Base-by-base conservation (phyloP, 1,140 invertebrate species). In the Diprion similis region DNA sequence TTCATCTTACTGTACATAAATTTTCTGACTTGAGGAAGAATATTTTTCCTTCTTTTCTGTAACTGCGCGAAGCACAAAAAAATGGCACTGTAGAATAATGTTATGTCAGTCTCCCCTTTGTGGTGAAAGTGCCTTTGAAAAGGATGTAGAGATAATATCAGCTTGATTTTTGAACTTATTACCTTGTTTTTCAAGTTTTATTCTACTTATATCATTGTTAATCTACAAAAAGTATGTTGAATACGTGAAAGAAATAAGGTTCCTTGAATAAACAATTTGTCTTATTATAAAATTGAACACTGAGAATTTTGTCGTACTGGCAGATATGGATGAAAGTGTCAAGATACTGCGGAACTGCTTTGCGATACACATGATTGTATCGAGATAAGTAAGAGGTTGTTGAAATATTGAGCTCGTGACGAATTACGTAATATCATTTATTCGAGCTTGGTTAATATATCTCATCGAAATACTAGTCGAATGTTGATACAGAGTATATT, bases 111-210 rank as follows among this genome's bases (percentile, higher is more conserved):
- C n/a, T 59, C 70, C 71, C 73, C 76, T 76, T 76, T 76, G 71
- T 78, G 73, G 66, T 76, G 74, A 71, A 71, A 71, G 71, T 73
- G 73, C 75, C 73, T 78, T 76, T 17, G 76, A 71, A 70, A 51
- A 68, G 37, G 70, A 67, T 45, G 47, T 18, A 74, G 46, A 74
- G 10, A 15, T 71, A 59, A 46, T 4, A 71, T 71, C 70, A 64
- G 66, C 70, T 76, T 78, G 76, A 76, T 74, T 77, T 76, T 72
- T 65, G n/a, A 68, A 71, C 48, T 51, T 45, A 75, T 19, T 68
- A 45, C 68, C 71, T 47, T 71, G 72, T 71, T 15, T 59, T 66
- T 66, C 67, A 59, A 59, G 48, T 79, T 70, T 15, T 59, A 37
- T 37, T 37, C 24, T 37, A 37, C 1, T 17, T 59, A 59, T 59